These are phyloP conservation scores for Nebria brevicollis DNA, from an alignment of 2,888 invertebrate genomes.

Conservation along the genomic window DNA sequence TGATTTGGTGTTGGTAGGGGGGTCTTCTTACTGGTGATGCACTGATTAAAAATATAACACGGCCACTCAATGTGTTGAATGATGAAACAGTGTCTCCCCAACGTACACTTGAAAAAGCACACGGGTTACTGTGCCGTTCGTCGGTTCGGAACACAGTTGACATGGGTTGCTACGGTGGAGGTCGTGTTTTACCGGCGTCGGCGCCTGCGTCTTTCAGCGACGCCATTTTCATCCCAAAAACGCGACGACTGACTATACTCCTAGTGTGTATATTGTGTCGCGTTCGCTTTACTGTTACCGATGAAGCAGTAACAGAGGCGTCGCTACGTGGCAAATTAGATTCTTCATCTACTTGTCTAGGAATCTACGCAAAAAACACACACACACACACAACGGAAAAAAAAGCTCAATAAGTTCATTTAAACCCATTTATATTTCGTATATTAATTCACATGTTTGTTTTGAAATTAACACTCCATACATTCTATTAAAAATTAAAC, in stretches of 20 bases:
- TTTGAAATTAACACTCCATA: neutral
- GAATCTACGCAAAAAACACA: neutral
- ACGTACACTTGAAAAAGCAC: slow-evolving; percentile 21
- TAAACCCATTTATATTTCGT: neutral
- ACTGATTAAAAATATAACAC: slow-evolving; percentile 10
- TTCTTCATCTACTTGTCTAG: slow-evolving; percentile 28
- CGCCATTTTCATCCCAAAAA: slow-evolving; percentile 33
- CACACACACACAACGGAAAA: neutral
- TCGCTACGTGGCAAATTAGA: slow-evolving; percentile 41
- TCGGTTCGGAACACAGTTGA: slow-evolving; percentile 7
- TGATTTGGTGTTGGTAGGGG: too few relatives aligned
- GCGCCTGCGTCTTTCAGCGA: slow-evolving; percentile 24
- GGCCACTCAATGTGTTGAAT: slow-evolving; percentile 7
- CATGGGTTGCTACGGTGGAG: slow-evolving; percentile 27
- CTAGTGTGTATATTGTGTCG: neutral
- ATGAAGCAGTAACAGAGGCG: slow-evolving; percentile 19
- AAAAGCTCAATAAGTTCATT: neutral
- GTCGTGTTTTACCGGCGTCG: slow-evolving; percentile 21
- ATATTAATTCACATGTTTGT: neutral
- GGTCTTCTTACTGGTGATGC: neutral
- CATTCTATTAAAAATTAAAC: too few relatives aligned
- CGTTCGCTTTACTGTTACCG: slow-evolving; percentile 1
- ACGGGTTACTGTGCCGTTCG: slow-evolving; percentile 21
- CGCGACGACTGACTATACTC: neutral
- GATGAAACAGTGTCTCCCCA: slow-evolving; percentile 15